Conservation (phyloP, 2,888 invertebrate species). For the Lottia scabra region DNA sequence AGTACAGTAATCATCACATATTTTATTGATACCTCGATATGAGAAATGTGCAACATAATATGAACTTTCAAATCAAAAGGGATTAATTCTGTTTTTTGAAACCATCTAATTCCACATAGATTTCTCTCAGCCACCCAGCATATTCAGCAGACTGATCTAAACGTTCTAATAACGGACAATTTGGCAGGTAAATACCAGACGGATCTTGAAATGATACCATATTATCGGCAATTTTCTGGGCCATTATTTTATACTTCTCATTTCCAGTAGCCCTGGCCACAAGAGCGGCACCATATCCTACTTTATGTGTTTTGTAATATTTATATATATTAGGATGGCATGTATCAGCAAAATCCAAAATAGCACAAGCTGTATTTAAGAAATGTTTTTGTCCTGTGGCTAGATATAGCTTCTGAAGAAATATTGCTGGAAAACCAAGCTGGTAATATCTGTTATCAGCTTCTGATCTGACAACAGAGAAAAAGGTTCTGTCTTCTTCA, state of each 20-base stretch:
- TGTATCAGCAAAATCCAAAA: slow-evolving; percentile 15
- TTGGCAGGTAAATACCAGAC: neutral
- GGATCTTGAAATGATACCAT: slow-evolving; percentile 8
- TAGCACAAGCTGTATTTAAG: slow-evolving; percentile 10
- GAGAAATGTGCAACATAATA: too few relatives aligned
- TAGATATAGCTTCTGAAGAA: slow-evolving; percentile 6
- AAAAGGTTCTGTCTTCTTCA: slow-evolving; percentile 10
- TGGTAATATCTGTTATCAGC: slow-evolving; percentile 10
- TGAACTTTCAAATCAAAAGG: too few relatives aligned
- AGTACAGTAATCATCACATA: too few relatives aligned
- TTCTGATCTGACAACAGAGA: slow-evolving; percentile 3
- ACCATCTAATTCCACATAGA: slow-evolving; percentile 9
- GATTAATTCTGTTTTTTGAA: neutral
- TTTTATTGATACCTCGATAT: too few relatives aligned
- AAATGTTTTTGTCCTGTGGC: slow-evolving; percentile 8
- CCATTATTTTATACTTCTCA: slow-evolving; percentile 15
- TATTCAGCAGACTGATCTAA: slow-evolving; percentile 17
- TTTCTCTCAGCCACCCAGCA: slow-evolving; percentile 14
- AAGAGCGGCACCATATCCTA: slow-evolving; percentile 16
- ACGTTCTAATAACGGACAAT: neutral
- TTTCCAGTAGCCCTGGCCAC: slow-evolving; percentile 18
- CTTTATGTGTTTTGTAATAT: slow-evolving; percentile 19
- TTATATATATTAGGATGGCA: slow-evolving; percentile 14
- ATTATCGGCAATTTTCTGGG: slow-evolving; percentile 17
- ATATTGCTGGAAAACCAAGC: slow-evolving; percentile 13